A percentile compares a stretch with the other conserved stretches of the same genome.
Conservation (phyloP, 92 coral and sea anemone species). For the Porites lobata region DNA sequence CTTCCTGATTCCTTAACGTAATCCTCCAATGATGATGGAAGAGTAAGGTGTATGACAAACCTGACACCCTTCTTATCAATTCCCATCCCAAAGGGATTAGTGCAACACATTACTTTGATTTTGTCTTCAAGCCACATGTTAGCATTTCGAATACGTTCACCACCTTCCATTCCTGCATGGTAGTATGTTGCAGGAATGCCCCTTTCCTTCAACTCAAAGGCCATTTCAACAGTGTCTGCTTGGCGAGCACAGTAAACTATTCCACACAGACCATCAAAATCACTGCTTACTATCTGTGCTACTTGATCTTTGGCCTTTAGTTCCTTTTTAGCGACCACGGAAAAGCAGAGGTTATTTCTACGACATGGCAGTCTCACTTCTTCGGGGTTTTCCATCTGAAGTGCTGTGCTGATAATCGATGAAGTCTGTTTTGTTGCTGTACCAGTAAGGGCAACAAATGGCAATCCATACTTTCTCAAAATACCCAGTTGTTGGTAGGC, state of each 20-base stretch:
- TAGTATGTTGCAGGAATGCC: conserved; percentile 44
- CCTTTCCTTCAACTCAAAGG: conserved; percentile 41
- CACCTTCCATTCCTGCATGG: conserved; percentile 61
- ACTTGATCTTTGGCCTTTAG: conserved; percentile 52
- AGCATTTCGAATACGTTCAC: conserved; percentile 53
- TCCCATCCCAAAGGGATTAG: conserved; percentile 62
- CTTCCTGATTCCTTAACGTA: conserved; percentile 51
- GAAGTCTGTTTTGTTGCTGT: conserved; percentile 54
- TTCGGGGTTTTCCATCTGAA: conserved; percentile 38
- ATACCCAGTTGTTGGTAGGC: conserved; percentile 37
- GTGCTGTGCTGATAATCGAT: conserved; percentile 9
- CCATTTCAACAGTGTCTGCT: conserved; percentile 69
- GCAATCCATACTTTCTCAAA: conserved; percentile 24
- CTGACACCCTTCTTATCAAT: conserved; percentile 48
- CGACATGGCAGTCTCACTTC: conserved; percentile 50
- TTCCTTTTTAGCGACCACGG: conserved; percentile 48
- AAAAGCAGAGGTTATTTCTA: conserved; percentile 31
- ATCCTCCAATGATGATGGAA: conserved; percentile 46
- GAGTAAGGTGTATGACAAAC: conserved; percentile 37
- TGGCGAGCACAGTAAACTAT: conserved; percentile 52
- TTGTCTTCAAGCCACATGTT: conserved; percentile 40
- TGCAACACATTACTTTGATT: conserved; percentile 52
- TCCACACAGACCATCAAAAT: conserved; percentile 65
- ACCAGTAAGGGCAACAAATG: conserved; percentile 58
- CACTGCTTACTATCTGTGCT: conserved; percentile 17